A percentile compares a stretch with the other conserved stretches of the same genome.
These are phyloP conservation scores for Maconellicoccus hirsutus DNA, from an alignment of 1,140 invertebrate species.

Conservation along the genomic window DNA sequence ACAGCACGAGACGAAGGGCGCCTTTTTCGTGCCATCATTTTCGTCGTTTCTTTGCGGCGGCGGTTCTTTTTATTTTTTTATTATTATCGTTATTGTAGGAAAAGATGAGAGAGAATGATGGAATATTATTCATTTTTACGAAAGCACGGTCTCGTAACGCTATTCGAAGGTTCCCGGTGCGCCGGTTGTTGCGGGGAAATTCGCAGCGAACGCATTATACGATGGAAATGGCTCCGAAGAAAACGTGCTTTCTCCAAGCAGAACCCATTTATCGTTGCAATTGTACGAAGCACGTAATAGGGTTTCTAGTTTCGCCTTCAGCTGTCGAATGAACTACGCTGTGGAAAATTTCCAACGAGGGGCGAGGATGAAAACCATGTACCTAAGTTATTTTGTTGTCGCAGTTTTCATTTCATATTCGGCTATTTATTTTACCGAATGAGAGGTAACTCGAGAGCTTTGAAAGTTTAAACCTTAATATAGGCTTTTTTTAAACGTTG, in stretches of 20 bases:
- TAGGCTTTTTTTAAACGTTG: background rate
- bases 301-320: constrained; percentile 15
- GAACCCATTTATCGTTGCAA: background rate
- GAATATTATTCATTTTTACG: no score
- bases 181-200: no score
- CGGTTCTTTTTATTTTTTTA: no score
- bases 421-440: background rate
- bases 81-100: no score
- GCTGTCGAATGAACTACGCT: constrained; percentile 19
- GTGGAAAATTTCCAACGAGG: no score
- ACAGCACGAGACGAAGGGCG: no score
- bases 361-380: background rate
- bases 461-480: background rate
- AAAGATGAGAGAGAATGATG: no score
- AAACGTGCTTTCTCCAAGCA: constrained; percentile 9
- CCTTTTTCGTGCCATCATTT: no score
- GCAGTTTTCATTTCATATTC: constrained; percentile 5
- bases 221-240: background rate
- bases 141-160: no score
- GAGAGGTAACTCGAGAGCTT: background rate
- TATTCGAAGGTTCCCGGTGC: no score
- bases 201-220: background rate
- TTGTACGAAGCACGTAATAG: background rate
- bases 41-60: no score
- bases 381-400: background rate